Evolutionary conservation across 2,797 vertebrate genomes (phyloP), one percentile per base, ranked within the genome.

Genomic region (Parotocinclus haroldoi): DNA sequence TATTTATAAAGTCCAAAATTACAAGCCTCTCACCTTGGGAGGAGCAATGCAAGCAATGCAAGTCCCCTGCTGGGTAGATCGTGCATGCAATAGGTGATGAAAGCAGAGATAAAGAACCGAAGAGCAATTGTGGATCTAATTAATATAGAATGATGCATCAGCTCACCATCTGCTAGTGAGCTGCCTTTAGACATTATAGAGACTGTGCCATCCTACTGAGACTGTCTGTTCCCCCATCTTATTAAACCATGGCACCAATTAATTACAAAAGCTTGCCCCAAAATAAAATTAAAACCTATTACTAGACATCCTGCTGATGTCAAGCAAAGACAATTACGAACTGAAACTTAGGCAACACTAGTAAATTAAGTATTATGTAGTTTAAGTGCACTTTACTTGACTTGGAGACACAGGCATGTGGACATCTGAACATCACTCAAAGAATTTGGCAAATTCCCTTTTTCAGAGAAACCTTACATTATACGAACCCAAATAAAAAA

Each of bases 241-340:
- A 52, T 63, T 52, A 63, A 63, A 52, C 27, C 37, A 13, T n/a
- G 17, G 16, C 38, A 42, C 12, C 42, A 16, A 52, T 40, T 50
- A 52, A 27, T 42, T 19, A 52, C 1, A 7, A 19, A 63, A 63
- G 51, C 12, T 42, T 52, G 49, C 11, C 38, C 49, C 42, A 27
- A 52, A 63, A 51, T 63, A 63, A 63, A 63, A 63, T 6, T 27
- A 42, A 63, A 63, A 52, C 40, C 27, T 40, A 51, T 51, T 52
- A 63, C 9, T 40, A n/a, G 38, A 14, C 12, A 7, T 13, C 36
- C 38, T 63, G 60, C 49, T 63, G 60, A 63, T 63, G 27, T 27
- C 27, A 27, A 40, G 52, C 48, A 19, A 38, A 63, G 60, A 49
- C 16, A 52, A 48, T 17, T 63, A 49, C 19, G 12, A 63, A 63